Evolutionary conservation across 2,797 vertebrate species (phyloP), one percentile per base, ranked within the genome.

Genomic region (Gambelia wislizenii): DNA sequence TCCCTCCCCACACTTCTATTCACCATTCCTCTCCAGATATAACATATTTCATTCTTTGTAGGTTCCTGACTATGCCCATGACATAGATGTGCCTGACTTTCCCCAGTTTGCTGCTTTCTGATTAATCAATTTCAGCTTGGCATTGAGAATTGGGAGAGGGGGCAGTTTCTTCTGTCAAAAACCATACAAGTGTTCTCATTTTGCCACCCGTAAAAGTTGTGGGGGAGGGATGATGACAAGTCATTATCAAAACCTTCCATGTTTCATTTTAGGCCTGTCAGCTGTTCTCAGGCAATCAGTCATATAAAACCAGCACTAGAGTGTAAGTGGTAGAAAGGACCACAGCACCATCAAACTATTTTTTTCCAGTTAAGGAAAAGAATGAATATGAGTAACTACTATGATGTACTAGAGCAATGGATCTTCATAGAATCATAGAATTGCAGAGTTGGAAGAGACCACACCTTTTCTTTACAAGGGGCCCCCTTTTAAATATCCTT

Each of bases 221-320:
- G 7, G 25, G 14, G 67, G 39, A 25, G 18, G 91, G 87, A 92
- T 47, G 81, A 82, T 93, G 91, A 93, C 69, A 89, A 90, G 92
- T 88, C 83, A 92, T 93, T 94, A 95, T 95, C 87, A 91, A 92
- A 81, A 89, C 91, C 86, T 83, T 94, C 83, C 88, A n/a, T 89
- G 78, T 92, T 96, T 93, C 33, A 0, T 90, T 95, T 95, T 94
- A 93, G 74, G 91, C 91, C 76, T 90, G 84, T 90, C 95, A 94
- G 92, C 87, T 94, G 95, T 88, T 94, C 85, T 70, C 70, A 87
- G 89, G 90, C 89, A 91, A 92, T 91, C 87, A 86, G 49, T 93
- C 74, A 86, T 47, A 86, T 79, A 90, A 94, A 95, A 93, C 39
- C 84, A 92, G n/a, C 80, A 84, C 30, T 91, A 84, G 93, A 94